phyloP scores from a whole-genome alignment of 2,888 invertebrate species.

The Oscheius sp. region DNA sequence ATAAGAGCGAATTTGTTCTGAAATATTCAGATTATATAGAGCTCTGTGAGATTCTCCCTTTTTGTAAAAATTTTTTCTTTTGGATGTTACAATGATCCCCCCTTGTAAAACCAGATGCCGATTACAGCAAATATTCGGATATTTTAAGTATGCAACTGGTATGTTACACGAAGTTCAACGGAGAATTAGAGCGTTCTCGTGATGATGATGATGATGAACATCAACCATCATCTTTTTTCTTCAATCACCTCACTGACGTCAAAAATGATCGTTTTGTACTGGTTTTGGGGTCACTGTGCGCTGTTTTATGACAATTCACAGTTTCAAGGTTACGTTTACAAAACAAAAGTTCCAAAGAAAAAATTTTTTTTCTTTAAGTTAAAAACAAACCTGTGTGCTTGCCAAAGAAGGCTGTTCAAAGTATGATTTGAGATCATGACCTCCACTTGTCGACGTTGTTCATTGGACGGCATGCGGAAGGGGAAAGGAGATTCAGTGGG shows the following conservation, averaged over 20 bases:
- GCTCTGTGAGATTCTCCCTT: background rate
- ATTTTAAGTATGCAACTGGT: too few relatives aligned
- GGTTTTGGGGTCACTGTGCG: conserved; percentile 23
- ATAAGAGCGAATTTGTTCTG: conserved; percentile 58
- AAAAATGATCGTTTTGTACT: conserved; percentile 6
- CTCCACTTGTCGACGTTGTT: conserved; percentile 47
- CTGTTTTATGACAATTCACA: conserved; percentile 2
- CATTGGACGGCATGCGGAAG: conserved; percentile 51
- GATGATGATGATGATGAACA: too few relatives aligned
- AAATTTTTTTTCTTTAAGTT: too few relatives aligned
- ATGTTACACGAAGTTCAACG: too few relatives aligned
- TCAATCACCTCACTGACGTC: background rate
- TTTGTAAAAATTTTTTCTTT: too few relatives aligned
- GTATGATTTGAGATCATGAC: conserved; percentile 53
- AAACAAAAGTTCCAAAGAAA: conserved; percentile 3
- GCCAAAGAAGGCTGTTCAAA: conserved; percentile 51
- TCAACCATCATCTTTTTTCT: background rate
- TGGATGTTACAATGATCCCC: conserved; percentile 24
- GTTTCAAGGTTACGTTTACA: conserved; percentile 7
- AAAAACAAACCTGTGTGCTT: conserved; percentile 59
- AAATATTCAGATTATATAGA: background rate
- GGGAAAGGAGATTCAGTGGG: conserved; percentile 51
- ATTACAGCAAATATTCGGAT: too few relatives aligned
- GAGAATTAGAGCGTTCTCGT: background rate
- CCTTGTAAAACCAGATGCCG: background rate